Percentiles rank a stretch among this genome's conserved stretches.
Conservation (phyloP, 2,888 invertebrate species). For the Mechanitis mazaeus region DNA sequence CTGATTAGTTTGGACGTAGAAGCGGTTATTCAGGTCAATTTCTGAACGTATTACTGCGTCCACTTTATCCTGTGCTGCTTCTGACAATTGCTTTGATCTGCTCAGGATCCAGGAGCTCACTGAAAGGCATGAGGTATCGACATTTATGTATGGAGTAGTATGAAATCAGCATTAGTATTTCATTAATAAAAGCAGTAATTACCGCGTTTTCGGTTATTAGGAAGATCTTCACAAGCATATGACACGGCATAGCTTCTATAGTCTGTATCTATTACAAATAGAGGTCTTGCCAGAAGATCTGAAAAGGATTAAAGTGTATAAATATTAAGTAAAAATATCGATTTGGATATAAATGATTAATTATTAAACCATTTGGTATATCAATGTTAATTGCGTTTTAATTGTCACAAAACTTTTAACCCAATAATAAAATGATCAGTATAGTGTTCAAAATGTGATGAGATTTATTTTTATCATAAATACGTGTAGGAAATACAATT, state of each 20-base stretch:
- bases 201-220: constrained; percentile 63
- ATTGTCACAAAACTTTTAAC: too few species aligned
- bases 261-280: constrained; percentile 80
- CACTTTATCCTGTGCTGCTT: constrained; percentile 25
- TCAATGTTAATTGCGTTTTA: too few species aligned
- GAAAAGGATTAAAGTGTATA: constrained; percentile 17
- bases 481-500: too few species aligned
- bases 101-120: constrained; percentile 65
- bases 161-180: too few species aligned
- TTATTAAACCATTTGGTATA: too few species aligned
- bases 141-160: not conserved
- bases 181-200: constrained; percentile 29
- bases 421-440: too few species aligned
- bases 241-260: constrained; percentile 79
- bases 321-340: constrained; percentile 1
- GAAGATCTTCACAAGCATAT: constrained; percentile 77
- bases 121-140: constrained; percentile 32
- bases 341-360: too few species aligned
- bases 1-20: constrained; percentile 43
- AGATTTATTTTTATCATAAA: too few species aligned
- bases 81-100: constrained; percentile 40
- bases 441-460: too few species aligned
- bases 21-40: constrained; percentile 41
- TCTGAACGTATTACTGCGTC: constrained; percentile 35
- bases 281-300: constrained; percentile 37